phyloP scores from a whole-genome alignment of 2,888 invertebrate species.

The Sesamia inferens region DNA sequence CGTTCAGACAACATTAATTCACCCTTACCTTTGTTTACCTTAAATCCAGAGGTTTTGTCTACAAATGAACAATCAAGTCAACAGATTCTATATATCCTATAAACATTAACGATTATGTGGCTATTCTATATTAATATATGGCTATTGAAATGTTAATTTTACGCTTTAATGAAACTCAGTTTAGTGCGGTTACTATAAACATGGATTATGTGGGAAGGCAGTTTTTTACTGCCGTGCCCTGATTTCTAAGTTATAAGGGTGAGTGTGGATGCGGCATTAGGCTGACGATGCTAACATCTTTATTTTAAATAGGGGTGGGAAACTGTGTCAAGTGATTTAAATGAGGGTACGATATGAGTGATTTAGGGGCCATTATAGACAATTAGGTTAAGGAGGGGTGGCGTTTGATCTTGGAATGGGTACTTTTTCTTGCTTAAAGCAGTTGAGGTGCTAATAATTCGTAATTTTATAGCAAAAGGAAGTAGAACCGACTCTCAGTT shows the following conservation, averaged over 20 bases:
- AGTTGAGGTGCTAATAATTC: conserved; percentile 19
- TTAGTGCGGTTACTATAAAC: conserved; percentile 83
- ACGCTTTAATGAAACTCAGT: conserved; percentile 86
- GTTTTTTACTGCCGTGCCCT: conserved; percentile 85
- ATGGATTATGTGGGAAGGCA: conserved; percentile 82
- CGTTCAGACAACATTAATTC: conserved; percentile 25
- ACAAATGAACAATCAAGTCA: conserved; percentile 73
- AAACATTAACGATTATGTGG: conserved; percentile 78
- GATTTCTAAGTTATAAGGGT: conserved; percentile 75
- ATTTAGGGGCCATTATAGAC: conserved; percentile 39
- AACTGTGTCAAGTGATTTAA: conserved; percentile 54
- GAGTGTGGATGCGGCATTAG: conserved; percentile 38
- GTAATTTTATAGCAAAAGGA: conserved; percentile 21
- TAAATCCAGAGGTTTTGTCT: conserved; percentile 58
- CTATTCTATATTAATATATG: conserved; percentile 86
- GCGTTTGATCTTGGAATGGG: conserved; percentile 27
- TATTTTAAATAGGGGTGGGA: conserved; percentile 16
- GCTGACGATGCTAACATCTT: conserved; percentile 27
- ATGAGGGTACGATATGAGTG: conserved; percentile 48
- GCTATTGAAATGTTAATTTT: conserved; percentile 89
- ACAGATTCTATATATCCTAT: conserved; percentile 73
- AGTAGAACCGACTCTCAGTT: not conserved
- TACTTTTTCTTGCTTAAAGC: conserved; percentile 2
- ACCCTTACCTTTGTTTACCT: conserved; percentile 31
- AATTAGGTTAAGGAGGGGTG: conserved; percentile 6